Evolutionary conservation across 2,888 invertebrate genomes (phyloP).

Genomic region (Agelastica alni): DNA sequence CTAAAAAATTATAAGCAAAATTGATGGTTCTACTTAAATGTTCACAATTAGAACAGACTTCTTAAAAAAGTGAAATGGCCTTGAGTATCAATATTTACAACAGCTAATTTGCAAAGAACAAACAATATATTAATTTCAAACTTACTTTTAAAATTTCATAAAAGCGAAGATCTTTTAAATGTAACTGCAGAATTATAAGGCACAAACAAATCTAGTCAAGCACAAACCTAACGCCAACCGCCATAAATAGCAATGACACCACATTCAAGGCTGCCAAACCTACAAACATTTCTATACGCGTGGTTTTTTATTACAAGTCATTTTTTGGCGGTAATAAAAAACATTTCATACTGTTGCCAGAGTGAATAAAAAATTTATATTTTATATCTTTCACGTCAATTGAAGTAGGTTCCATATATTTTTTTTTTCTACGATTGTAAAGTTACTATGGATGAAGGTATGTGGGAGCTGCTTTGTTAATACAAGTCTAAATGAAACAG

Average conservation of each 20-base stretch:
- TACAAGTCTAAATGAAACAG: too few species aligned
- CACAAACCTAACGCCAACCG: slow-evolving; percentile 30
- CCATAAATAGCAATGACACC: slow-evolving; percentile 49
- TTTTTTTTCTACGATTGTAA: too few species aligned
- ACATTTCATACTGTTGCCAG: too few species aligned
- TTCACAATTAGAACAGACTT: slow-evolving; percentile 14
- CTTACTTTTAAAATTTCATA: slow-evolving; percentile 4
- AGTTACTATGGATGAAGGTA: too few species aligned
- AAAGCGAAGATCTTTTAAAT: slow-evolving; percentile 11
- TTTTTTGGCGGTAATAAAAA: not conserved
- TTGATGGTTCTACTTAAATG: too few species aligned
- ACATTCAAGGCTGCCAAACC: slow-evolving; percentile 4
- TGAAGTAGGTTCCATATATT: too few species aligned
- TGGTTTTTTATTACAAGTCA: not conserved
- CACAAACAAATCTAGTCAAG: slow-evolving; percentile 25
- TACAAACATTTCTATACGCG: not conserved
- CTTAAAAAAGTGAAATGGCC: slow-evolving; percentile 18
- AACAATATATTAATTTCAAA: not conserved
- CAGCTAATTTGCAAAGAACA: not conserved
- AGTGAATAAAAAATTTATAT: too few species aligned
- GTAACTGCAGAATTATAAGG: slow-evolving; percentile 8
- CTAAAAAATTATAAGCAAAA: too few species aligned
- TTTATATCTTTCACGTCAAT: too few species aligned
- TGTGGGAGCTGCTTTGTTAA: too few species aligned
- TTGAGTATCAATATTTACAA: slow-evolving; percentile 12